Base-by-base conservation (phyloP, 35 echinoderm and acorn worm genomes). In the Apostichopus californicus region DNA sequence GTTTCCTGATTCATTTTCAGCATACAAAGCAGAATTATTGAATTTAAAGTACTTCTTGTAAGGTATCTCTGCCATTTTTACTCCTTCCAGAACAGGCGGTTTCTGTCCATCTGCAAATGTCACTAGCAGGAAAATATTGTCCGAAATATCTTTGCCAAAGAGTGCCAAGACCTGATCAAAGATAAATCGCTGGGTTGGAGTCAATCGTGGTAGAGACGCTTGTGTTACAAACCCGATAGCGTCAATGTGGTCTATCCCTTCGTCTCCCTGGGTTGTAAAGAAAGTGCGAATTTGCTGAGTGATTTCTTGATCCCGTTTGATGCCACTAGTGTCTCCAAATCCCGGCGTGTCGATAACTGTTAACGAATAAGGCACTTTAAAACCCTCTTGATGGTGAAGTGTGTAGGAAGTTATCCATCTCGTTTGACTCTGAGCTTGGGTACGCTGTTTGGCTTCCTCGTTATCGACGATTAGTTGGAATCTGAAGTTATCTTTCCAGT, bases 21-120 rank as follows among this genome's bases (percentile, higher is more conserved):
- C 90, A 92, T 87, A 92, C 70, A 95, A 79, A 13, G 90, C 94
- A 55, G 94, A 95, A 71, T 95, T 95, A 57, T 95, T 95, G 83
- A 95, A 95, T 17, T 92, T 95, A 55, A 92, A 95, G 81, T 10
- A 72, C 21, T 87, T 83, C 1, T 55, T 87, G 25, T 25, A 87
- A 22, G 94, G 90, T 46, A 95, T 55, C 8, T 79, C 53, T 79
- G 94, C 94, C 20, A 87, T 73, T 78, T 92, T 78, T 3, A 95
- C 77, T 61, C 78, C 94, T 8, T 92, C 83, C n/a, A 95, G 14
- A 78, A 95, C 94, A 59, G 82, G 79, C 53, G 94, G 94, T 68
- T 23, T 88, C 56, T 92, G 80, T 7, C 81, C 90, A 88, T 95
- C 94, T 20, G 80, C 61, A 72, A 95, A 95, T 18, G 94, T 95